Percentiles rank a stretch among this genome's conserved stretches.
These are phyloP conservation scores for Microplitis mediator DNA, from an alignment of 1,140 invertebrate genomes.

Conservation along the genomic window DNA sequence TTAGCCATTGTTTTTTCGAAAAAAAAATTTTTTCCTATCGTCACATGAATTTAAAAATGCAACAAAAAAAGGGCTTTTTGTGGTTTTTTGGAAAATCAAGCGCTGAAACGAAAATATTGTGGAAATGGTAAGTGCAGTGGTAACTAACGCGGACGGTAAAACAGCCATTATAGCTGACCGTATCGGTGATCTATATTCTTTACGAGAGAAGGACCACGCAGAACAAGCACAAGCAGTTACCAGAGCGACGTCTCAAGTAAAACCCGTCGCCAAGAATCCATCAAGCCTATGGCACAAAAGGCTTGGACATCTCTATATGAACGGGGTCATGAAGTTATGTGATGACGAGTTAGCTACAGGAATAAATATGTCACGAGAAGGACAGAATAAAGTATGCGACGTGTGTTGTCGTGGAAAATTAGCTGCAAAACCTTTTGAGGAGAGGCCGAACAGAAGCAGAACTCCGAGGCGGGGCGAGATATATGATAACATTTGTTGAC, in stretches of 20 bases:
- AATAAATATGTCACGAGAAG: neutral
- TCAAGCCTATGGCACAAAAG: neutral
- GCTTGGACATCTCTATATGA: slow-evolving; percentile 2
- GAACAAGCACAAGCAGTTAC: neutral
- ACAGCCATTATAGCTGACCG: slow-evolving; percentile 4
- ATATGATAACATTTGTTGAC: too few relatives aligned
- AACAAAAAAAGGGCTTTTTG: too few relatives aligned
- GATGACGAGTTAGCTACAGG: neutral
- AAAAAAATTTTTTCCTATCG: too few relatives aligned
- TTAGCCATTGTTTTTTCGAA: too few relatives aligned
- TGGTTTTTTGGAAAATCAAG: too few relatives aligned
- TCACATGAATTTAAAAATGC: too few relatives aligned
- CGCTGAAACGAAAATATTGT: too few relatives aligned
- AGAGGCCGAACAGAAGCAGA: too few relatives aligned
- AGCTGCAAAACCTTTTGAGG: too few relatives aligned
- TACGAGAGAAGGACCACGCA: neutral
- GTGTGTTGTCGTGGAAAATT: too few relatives aligned
- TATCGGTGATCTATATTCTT: slow-evolving; percentile 17
- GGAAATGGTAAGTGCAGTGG: slow-evolving; percentile 1
- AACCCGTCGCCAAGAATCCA: neutral
- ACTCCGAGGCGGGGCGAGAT: too few relatives aligned
- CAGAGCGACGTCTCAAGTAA: neutral
- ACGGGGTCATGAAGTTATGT: neutral
- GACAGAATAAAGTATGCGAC: neutral
- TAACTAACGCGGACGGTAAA: slow-evolving; percentile 2